Evolutionary conservation across 2,888 invertebrate species (phyloP), one percentile per base, ranked within the genome.

Genomic region (Calephelis perditalis): DNA sequence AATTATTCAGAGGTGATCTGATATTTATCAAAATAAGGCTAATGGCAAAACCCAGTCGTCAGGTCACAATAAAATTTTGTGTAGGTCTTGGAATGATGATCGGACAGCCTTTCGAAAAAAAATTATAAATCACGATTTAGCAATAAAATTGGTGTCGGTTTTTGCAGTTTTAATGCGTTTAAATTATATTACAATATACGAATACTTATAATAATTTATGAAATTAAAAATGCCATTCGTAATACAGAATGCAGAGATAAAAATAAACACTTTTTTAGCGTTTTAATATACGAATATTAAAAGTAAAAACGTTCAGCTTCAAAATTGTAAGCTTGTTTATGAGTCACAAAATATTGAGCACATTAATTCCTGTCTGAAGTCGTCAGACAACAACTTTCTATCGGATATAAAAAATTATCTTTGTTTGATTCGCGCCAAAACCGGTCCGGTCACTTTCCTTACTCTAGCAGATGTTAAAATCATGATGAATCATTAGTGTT

Each of bases 391-490:
- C 40, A 71, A 72, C 75, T 79, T 75, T 54, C 54, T 44, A 56
- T 36, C 55, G 55, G 55, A 46, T 46, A 40, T 56, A 56, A 56
- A 45, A 37, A 15, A 45, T 37, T 55, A 60, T 49, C 36, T 52
- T 52, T 52, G 52, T 52, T 52, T 52, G 49, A 26, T 52, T 52
- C 52, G 36, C 52, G 78, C 78, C 80, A 78, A 57, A 82, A 86
- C 87, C 80, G 80, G 87, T 82, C 78, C 62, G 77, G 76, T 84
- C 85, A 87, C 87, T 87, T 87, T 87, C 86, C 78, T 75, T 75
- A 67, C 63, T 71, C 60, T 59, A 64, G 57, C 65, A 63, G 56
- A 59, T 76, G 76, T 77, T 80, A 81, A 81, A 82, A 83, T 81
- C 75, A 72, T 76, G 79, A 79, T 88, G 87, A 87, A 76, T 87